Base-by-base conservation (phyloP, 2,888 invertebrate species). In the Nephrotoma flavescens region DNA sequence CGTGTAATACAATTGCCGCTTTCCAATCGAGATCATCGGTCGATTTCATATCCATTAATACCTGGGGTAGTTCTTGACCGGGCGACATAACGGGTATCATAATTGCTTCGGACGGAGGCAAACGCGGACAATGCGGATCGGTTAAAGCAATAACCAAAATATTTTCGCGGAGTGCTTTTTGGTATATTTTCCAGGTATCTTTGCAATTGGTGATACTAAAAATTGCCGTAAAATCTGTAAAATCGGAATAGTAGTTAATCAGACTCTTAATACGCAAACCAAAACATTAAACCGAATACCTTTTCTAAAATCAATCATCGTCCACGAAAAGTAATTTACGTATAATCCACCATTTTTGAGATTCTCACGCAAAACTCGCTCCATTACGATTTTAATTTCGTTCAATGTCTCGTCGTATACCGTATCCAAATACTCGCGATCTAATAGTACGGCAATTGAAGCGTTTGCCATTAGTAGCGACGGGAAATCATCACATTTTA, bases 121-220 rank as follows among this genome's bases (percentile, higher is more conserved):
- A 90, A 57, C 97, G 93, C 0, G 96, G 95, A 90, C 97, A 97
- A 89, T 96, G 95, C 0, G 94, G 93, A 89, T 96, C 96, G 86
- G 96, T 96, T 88, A 96, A 92, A 0, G 96, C 96, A 88, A 97
- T 93, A 83, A 95, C 93, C 0, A 96, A 91, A 6, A 96, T 92
- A 87, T 94, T 93, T 89, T 95, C 94, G 87, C 93, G 93, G 89
- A 94, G 93, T 0, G 95, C 93, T 0, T 93, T 91, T 86, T 93
- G 92, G 90, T 94, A 95, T 86, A 96, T 92, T 6, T 93, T 92
- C 96, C 96, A 96, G 0, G 96, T 96, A 87, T 94, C 94, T 87
- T 93, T 90, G 90, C 97, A 97, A 4, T 95, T 94, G n/a, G 95
- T 94, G 86, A 96, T 92, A 83, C 95, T 95, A 87, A 96, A 93